Percentiles rank a stretch among this genome's conserved stretches.
phyloP scores from a whole-genome alignment of 2,888 invertebrate species.

The Callinectes sapidus region DNA sequence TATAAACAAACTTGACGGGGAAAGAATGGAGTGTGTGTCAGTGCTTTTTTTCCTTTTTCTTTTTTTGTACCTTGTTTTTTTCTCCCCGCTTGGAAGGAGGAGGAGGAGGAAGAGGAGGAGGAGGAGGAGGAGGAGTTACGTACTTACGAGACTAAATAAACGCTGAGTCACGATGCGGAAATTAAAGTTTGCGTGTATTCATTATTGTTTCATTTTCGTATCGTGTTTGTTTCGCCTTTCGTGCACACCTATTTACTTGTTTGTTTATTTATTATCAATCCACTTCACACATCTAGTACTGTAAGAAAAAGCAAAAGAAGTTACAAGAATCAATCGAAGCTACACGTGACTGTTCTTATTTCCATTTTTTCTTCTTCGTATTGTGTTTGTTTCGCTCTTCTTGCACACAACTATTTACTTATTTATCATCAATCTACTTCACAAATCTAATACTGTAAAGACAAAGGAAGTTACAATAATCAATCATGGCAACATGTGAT shows the following conservation, averaged over 20 bases:
- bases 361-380: neutral
- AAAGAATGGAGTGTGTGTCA: neutral
- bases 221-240: neutral
- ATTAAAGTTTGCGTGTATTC: neutral
- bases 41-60: neutral
- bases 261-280: neutral
- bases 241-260: neutral
- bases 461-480: neutral
- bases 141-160: neutral
- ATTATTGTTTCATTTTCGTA: constrained; percentile 5
- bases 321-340: neutral
- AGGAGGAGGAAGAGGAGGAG: neutral
- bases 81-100: neutral
- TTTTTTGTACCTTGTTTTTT: constrained; percentile 10
- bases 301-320: neutral
- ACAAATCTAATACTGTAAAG: neutral
- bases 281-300: neutral
- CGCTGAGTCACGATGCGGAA: neutral
- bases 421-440: neutral
- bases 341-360: too few species aligned
- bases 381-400: neutral
- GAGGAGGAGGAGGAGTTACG: neutral
- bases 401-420: neutral
- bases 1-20: constrained; percentile 22
- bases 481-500: neutral